These are phyloP conservation scores for Sinocyclocheilus anophthalmus DNA, from an alignment of 2,113 vertebrate species.

Conservation along the genomic window DNA sequence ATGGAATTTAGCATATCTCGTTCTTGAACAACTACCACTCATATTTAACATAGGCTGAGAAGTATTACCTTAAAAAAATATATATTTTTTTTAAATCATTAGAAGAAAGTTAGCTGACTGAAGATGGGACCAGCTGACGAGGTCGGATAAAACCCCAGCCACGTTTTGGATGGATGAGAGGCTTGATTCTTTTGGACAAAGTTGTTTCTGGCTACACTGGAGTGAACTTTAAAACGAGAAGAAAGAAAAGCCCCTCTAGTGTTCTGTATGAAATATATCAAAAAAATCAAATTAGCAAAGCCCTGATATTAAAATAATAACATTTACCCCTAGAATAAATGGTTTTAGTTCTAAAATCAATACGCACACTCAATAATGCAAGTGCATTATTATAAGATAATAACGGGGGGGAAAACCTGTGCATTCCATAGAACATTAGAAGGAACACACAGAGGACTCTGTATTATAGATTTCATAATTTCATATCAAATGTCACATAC, in stretches of 20 bases:
- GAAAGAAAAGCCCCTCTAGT: conserved; percentile 65
- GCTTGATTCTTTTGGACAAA: conserved; percentile 12
- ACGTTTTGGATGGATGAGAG: not conserved
- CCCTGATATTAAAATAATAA: conserved; percentile 81
- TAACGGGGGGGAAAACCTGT: conserved; percentile 69
- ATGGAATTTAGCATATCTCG: not conserved
- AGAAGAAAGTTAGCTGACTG: not conserved
- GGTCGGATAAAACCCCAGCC: not conserved
- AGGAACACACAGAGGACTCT: conserved; percentile 67
- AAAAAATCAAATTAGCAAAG: conserved; percentile 79
- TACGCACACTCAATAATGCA: conserved; percentile 74
- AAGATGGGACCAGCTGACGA: not conserved
- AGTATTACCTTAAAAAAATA: not conserved
- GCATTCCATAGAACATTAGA: conserved; percentile 73
- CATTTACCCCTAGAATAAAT: conserved; percentile 78
- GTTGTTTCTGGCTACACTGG: conserved; percentile 43
- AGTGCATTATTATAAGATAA: conserved; percentile 80
- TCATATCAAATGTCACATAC: conserved; percentile 79
- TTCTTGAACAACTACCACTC: not conserved
- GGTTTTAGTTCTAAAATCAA: conserved; percentile 77
- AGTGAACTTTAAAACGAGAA: conserved; percentile 51
- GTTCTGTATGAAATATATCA: conserved; percentile 66
- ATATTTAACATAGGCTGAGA: not conserved
- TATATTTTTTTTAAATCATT: not conserved
- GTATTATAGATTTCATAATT: conserved; percentile 78